Conservation (phyloP, 1,140 invertebrate species). For the Drosophila fuyamai region DNA sequence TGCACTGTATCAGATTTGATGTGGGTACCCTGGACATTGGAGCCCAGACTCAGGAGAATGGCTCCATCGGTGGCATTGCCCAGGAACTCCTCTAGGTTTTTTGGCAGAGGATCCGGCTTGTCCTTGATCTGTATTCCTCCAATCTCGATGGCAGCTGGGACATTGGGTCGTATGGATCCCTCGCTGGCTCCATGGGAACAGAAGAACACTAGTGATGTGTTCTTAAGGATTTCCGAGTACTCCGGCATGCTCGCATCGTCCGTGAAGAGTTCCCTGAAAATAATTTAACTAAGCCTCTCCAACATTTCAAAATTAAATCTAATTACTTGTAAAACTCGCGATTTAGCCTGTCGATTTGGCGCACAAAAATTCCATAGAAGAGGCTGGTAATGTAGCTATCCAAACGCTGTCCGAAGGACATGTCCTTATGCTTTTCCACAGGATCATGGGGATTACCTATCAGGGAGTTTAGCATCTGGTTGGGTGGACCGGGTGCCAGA, state of each 20-base stretch:
- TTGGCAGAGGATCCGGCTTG: constrained; percentile 69
- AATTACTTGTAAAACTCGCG: not conserved
- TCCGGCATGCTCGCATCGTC: constrained; percentile 28
- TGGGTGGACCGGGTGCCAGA: constrained; percentile 41
- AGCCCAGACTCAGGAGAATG: constrained; percentile 87
- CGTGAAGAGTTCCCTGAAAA: constrained; percentile 30
- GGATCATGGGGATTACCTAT: constrained; percentile 51
- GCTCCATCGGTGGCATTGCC: constrained; percentile 85
- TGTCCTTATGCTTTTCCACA: not conserved
- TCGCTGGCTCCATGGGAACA: constrained; percentile 63
- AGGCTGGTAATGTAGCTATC: not conserved
- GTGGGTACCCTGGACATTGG: constrained; percentile 73
- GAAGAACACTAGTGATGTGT: constrained; percentile 60
- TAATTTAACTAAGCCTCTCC: no score
- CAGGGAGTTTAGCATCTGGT: constrained; percentile 23
- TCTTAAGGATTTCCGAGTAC: constrained; percentile 15
- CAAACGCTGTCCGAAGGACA: constrained; percentile 1
- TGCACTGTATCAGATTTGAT: constrained; percentile 55
- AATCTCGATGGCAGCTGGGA: constrained; percentile 70
- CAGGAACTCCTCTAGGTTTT: constrained; percentile 85
- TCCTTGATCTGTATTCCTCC: constrained; percentile 84
- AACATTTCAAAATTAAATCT: not conserved
- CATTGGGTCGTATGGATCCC: constrained; percentile 50
- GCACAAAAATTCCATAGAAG: not conserved
- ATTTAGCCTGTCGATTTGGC: not conserved